A percentile compares a stretch with the other conserved stretches of the same genome.
These are phyloP conservation scores for Drosophila ogumai DNA, from an alignment of 1,140 invertebrate species.

Conservation along the genomic window DNA sequence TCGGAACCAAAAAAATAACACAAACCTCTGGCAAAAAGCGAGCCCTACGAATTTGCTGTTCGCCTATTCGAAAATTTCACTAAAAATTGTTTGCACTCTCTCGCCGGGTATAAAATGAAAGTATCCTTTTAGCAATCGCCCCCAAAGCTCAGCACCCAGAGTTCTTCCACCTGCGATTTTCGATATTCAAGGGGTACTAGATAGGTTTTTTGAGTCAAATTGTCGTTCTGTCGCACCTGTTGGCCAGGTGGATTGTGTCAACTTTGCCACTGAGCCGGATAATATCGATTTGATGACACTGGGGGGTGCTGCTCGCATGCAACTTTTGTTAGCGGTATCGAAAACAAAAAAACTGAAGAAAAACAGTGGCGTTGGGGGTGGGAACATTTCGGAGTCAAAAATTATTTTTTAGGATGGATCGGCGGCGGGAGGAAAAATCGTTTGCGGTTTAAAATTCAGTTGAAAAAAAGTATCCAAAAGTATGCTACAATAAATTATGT, in stretches of 20 bases:
- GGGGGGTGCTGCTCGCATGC: conserved; percentile 22
- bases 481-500: not conserved
- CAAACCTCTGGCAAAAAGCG: conserved; percentile 42
- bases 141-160: conserved; percentile 11
- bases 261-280: conserved; percentile 22
- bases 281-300: conserved; percentile 10
- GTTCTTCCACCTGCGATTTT: conserved; percentile 15
- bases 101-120: conserved; percentile 80
- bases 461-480: not conserved
- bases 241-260: conserved; percentile 47
- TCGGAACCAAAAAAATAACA: conserved; percentile 34
- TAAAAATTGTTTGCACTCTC: conserved; percentile 85
- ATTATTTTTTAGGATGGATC: no score
- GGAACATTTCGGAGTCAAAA: not conserved
- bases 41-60: conserved; percentile 81
- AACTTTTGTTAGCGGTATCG: not conserved
- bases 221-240: conserved; percentile 34
- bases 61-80: conserved; percentile 85
- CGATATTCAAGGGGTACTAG: not conserved
- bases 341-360: not conserved
- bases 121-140: conserved; percentile 65
- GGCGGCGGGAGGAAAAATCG: no score
- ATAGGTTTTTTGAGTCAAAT: not conserved
- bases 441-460: not conserved
- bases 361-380: not conserved